Evolutionary conservation across 2,797 vertebrate species (phyloP).

Genomic region (Sciurus carolinensis): DNA sequence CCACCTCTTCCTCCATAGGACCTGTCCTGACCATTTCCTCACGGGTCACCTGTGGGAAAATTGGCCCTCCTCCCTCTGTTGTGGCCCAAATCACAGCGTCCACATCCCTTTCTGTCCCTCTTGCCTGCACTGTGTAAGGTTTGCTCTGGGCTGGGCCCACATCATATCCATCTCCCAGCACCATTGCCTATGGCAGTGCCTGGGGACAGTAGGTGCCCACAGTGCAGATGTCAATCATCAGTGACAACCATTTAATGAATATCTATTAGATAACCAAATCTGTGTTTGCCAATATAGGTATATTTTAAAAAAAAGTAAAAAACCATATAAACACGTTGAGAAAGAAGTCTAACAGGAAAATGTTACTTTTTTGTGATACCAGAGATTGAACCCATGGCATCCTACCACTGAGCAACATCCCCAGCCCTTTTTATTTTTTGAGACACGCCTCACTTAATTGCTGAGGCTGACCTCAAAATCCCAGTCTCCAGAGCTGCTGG

Average conservation of each 20-base stretch:
- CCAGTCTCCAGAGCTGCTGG: too few relatives aligned
- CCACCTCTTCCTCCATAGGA: not conserved
- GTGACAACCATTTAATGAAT: not conserved
- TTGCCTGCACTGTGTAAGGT: not conserved
- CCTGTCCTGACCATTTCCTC: not conserved
- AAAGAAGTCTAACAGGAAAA: constrained; percentile 47
- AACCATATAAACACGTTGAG: not conserved
- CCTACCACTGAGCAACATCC: too few relatives aligned
- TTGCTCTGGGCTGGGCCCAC: not conserved
- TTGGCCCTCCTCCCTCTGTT: not conserved
- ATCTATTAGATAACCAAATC: not conserved
- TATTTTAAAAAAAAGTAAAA: constrained; percentile 1
- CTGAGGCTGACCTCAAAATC: too few relatives aligned
- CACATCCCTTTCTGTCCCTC: not conserved
- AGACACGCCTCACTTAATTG: too few relatives aligned
- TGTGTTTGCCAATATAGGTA: not conserved
- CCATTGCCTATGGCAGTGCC: not conserved
- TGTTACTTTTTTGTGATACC: not conserved
- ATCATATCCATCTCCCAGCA: not conserved
- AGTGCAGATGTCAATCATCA: not conserved
- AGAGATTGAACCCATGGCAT: too few relatives aligned
- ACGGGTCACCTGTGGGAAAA: not conserved
- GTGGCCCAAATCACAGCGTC: not conserved
- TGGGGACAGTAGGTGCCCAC: not conserved
- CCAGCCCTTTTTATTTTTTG: too few relatives aligned